phyloP scores from a whole-genome alignment of 92 coral and sea anemone genomes.

The Muricea muricata region DNA sequence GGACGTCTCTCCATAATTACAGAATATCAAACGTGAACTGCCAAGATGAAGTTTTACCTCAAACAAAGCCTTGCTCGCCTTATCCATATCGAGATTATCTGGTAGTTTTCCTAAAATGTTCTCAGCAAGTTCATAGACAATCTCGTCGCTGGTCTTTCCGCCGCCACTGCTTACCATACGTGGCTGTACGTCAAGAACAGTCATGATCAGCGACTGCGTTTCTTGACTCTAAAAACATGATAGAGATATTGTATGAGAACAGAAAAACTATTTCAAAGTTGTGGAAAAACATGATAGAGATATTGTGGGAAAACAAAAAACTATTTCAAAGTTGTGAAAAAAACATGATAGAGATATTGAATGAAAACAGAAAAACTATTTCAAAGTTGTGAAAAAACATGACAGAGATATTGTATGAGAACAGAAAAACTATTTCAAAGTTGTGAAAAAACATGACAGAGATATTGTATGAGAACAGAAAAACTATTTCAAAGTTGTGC shows the following conservation, averaged over 20 bases:
- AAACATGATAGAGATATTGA: too few relatives aligned
- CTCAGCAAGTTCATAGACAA: constrained; percentile 94
- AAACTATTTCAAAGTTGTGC: too few relatives aligned
- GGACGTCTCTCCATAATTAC: not conserved
- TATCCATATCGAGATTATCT: constrained; percentile 90
- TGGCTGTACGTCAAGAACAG: constrained; percentile 96
- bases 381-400: too few relatives aligned
- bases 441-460: too few relatives aligned
- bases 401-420: too few relatives aligned
- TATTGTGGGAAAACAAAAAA: too few relatives aligned
- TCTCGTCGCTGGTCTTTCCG: constrained; percentile 97
- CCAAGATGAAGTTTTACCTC: constrained; percentile 59
- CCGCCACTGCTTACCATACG: constrained; percentile 97
- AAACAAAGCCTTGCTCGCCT: constrained; percentile 87
- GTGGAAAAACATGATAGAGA: not conserved
- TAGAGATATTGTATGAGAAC: too few relatives aligned
- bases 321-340: too few relatives aligned
- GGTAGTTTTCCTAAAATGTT: constrained; percentile 90
- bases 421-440: too few relatives aligned
- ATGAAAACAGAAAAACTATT: too few relatives aligned
- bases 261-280: not conserved
- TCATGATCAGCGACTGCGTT: constrained; percentile 80
- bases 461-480: too few relatives aligned
- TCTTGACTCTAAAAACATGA: constrained; percentile 83
- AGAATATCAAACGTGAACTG: too few relatives aligned